phyloP scores from a whole-genome alignment of 64 coral and sea anemone genomes.

The Pocillopora verrucosa region DNA sequence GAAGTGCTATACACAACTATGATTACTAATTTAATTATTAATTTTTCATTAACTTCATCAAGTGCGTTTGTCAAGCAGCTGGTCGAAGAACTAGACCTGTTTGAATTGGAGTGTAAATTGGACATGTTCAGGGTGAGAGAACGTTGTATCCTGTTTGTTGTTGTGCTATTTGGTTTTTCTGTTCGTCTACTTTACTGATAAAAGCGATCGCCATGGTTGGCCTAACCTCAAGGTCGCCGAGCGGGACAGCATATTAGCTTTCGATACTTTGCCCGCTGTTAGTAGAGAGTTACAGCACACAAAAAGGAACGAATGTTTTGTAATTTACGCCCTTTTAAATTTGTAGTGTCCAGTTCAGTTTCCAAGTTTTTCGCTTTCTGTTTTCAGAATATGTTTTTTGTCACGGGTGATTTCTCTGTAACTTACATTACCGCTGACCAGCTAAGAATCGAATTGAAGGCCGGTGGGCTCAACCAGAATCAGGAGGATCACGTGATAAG shows the following conservation, averaged over 20 bases:
- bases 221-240: no score
- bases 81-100: slow-evolving; percentile 77
- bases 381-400: slow-evolving; percentile 84
- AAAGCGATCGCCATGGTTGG: no score
- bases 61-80: slow-evolving; percentile 73
- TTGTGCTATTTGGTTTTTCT: neutral
- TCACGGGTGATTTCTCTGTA: slow-evolving; percentile 69
- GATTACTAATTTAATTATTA: neutral
- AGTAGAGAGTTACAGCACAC: no score
- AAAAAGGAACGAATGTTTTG: no score
- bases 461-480: slow-evolving; percentile 78
- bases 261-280: neutral
- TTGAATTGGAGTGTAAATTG: slow-evolving; percentile 82
- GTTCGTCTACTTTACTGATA: neutral
- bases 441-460: slow-evolving; percentile 85
- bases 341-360: neutral
- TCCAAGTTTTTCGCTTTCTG: neutral
- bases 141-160: neutral
- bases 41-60: neutral
- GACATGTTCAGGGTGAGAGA: slow-evolving; percentile 72
- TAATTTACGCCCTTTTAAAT: neutral
- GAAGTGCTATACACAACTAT: neutral
- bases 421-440: slow-evolving; percentile 73
- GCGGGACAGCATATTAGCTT: neutral
- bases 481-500: slow-evolving; percentile 90